Conservation (phyloP, 2,113 vertebrate genomes). For the Sinocyclocheilus rhinocerous region DNA sequence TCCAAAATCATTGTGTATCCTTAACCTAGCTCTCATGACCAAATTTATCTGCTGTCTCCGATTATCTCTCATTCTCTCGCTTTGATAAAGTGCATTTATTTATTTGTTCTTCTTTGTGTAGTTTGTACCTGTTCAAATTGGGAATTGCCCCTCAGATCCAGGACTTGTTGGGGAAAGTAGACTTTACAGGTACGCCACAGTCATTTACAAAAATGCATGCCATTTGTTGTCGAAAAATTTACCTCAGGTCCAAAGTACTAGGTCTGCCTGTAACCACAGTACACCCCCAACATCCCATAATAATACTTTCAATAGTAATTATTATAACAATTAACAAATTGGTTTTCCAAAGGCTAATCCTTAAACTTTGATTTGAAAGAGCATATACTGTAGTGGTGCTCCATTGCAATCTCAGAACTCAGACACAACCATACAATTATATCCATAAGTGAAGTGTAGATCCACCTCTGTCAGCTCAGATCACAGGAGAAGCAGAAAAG, state of each 20-base stretch:
- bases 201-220: not conserved
- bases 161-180: slow-evolving; percentile 95
- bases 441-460: slow-evolving; percentile 5
- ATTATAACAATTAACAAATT: not conserved
- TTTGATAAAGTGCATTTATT: not conserved
- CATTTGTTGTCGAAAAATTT: not conserved
- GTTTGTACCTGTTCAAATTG: slow-evolving; percentile 95
- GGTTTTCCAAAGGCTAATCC: not conserved
- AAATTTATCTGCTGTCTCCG: not conserved
- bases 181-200: slow-evolving; percentile 90
- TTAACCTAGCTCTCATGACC: not conserved
- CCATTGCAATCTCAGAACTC: not conserved
- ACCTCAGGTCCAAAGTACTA: not conserved
- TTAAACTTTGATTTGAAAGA: not conserved
- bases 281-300: not conserved
- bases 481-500: not conserved
- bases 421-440: not conserved
- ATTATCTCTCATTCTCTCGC: not conserved
- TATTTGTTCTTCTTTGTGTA: slow-evolving; percentile 72
- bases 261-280: not conserved
- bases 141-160: slow-evolving; percentile 98
- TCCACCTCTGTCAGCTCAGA: not conserved
- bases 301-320: not conserved
- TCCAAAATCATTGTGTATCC: not conserved
- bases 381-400: not conserved